These are phyloP conservation scores for Aphelenchoides avenae DNA, from an alignment of 1,140 invertebrate genomes.

Conservation along the genomic window DNA sequence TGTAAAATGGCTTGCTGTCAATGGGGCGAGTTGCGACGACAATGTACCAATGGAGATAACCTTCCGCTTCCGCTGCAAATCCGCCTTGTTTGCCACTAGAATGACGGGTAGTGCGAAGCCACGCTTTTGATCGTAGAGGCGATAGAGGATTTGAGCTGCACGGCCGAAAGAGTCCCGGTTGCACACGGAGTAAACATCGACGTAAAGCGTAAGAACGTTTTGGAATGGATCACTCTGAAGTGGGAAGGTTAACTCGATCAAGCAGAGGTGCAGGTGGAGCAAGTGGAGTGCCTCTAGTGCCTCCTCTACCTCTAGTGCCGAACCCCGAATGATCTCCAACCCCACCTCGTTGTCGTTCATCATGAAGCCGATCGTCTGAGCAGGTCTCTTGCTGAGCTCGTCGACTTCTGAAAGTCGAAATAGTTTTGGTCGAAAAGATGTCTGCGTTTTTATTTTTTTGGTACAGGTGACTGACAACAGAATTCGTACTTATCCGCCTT, in stretches of 20 bases:
- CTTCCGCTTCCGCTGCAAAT: constrained; percentile 44
- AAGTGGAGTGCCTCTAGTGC: too few species aligned
- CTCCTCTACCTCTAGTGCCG: too few species aligned
- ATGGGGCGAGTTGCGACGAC: too few species aligned
- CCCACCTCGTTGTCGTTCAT: constrained; percentile 48
- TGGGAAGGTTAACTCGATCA: too few species aligned
- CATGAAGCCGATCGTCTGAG: constrained; percentile 38
- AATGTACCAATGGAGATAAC: constrained; percentile 40
- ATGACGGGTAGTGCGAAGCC: constrained; percentile 26
- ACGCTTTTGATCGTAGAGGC: constrained; percentile 38
- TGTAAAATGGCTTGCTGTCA: too few species aligned
- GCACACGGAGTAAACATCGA: constrained; percentile 46
- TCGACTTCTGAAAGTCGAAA: constrained; percentile 18
- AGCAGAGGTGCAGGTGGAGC: too few species aligned
- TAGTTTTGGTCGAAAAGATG: too few species aligned
- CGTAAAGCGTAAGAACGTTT: too few species aligned
- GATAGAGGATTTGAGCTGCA: constrained; percentile 47
- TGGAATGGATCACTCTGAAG: too few species aligned
- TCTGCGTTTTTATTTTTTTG: too few species aligned
- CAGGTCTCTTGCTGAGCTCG: constrained; percentile 21
- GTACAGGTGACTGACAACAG: constrained; percentile 6
- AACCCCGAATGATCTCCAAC: constrained; percentile 45
- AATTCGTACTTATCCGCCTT: not conserved
- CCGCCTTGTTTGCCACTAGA: constrained; percentile 48
- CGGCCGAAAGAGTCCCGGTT: constrained; percentile 45